These are phyloP conservation scores for Bombyx huttoni DNA, from an alignment of 2,888 invertebrate species.

Conservation along the genomic window DNA sequence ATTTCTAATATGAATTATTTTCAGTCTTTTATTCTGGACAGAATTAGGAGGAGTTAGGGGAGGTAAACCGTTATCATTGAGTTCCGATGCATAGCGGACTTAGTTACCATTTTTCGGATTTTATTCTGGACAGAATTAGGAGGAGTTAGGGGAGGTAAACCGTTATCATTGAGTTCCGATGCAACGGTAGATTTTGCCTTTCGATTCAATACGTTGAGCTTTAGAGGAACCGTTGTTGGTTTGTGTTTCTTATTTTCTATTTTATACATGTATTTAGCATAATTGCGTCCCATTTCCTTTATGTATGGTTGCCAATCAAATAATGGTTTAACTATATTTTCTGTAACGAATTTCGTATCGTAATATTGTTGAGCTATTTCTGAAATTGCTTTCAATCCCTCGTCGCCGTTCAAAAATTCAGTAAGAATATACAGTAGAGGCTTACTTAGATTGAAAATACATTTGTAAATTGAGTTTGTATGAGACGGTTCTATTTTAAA, in stretches of 20 bases:
- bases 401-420: conserved; percentile 52
- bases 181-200: conserved; percentile 21
- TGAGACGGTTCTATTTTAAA: conserved; percentile 42
- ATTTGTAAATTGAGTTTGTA: conserved; percentile 43
- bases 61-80: conserved; percentile 6
- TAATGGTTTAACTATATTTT: conserved; percentile 61
- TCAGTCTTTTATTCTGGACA: conserved; percentile 36
- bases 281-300: conserved; percentile 48
- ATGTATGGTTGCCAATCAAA: conserved; percentile 59
- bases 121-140: conserved; percentile 32
- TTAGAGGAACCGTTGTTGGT: conserved; percentile 39
- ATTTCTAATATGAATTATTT: conserved; percentile 41
- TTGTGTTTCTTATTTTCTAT: conserved; percentile 35
- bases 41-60: conserved; percentile 41
- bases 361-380: conserved; percentile 58
- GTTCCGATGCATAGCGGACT: conserved; percentile 24
- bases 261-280: conserved; percentile 40
- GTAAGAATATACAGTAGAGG: conserved; percentile 40
- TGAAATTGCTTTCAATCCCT: conserved; percentile 51
- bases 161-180: conserved; percentile 1
- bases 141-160: conserved; percentile 25
- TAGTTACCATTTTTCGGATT: conserved; percentile 42
- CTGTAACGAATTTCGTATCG: conserved; percentile 61
- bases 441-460: conserved; percentile 54
- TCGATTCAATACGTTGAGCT: conserved; percentile 41